Conservation (phyloP, 92 coral and sea anemone species). For the Heliopora coerulea region DNA sequence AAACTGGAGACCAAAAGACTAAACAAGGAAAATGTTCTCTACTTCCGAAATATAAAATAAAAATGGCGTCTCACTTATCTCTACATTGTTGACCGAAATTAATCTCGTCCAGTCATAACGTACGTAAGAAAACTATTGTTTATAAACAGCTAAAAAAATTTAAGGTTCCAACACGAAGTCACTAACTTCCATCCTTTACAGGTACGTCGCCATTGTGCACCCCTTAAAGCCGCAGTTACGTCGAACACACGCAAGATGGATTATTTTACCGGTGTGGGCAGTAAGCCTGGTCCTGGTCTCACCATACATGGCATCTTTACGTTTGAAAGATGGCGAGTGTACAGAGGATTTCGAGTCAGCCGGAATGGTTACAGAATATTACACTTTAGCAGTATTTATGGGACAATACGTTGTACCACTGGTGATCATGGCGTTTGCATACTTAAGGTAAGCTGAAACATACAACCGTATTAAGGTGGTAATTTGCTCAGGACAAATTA, state of each 20-base stretch:
- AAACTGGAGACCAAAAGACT: no score
- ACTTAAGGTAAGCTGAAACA: constrained; percentile 89
- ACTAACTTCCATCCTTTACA: constrained; percentile 19
- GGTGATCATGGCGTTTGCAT: constrained; percentile 85
- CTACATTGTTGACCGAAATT: no score
- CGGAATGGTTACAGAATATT: constrained; percentile 75
- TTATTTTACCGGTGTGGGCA: constrained; percentile 79
- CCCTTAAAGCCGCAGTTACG: constrained; percentile 85
- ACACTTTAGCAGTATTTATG: constrained; percentile 80
- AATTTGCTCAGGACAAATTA: no score
- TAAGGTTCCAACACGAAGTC: background rate
- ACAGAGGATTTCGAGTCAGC: constrained; percentile 66
- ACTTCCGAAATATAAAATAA: no score
- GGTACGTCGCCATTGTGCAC: constrained; percentile 92
- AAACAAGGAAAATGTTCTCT: no score
- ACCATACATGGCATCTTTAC: constrained; percentile 87
- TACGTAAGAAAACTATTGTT: no score
- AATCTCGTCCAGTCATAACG: no score
- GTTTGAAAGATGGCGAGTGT: constrained; percentile 53
- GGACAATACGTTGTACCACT: constrained; percentile 84
- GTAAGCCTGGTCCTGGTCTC: constrained; percentile 84
- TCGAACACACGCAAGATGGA: constrained; percentile 84
- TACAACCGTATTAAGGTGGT: no score
- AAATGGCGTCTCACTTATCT: no score
- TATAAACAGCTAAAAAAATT: no score